Percentiles rank a stretch among this genome's conserved stretches.
These are phyloP conservation scores for Drosophila mimica DNA, from an alignment of 2,888 invertebrate genomes.

Conservation along the genomic window DNA sequence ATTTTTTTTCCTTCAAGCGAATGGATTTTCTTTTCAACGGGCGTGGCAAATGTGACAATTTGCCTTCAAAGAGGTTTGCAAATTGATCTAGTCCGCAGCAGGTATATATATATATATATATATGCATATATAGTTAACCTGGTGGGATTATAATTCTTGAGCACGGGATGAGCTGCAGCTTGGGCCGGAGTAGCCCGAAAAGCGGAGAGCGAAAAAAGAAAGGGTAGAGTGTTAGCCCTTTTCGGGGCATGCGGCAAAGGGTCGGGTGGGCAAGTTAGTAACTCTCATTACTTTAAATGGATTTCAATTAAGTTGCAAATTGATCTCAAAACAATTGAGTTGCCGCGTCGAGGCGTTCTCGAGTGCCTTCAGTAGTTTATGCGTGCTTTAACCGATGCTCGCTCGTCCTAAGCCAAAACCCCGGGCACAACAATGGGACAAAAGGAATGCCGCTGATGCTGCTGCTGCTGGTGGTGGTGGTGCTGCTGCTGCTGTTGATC, in stretches of 20 bases:
- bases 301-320: slow-evolving; percentile 84
- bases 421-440: slow-evolving; percentile 55
- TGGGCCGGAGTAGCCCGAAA: slow-evolving; percentile 18
- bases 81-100: slow-evolving; percentile 60
- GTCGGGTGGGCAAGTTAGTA: slow-evolving; percentile 72
- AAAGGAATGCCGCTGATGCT: slow-evolving; percentile 41
- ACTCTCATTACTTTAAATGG: slow-evolving; percentile 83
- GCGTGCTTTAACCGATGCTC: slow-evolving; percentile 52
- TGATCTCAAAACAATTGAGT: slow-evolving; percentile 80
- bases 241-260: slow-evolving; percentile 9
- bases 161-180: slow-evolving; percentile 62
- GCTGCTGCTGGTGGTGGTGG: slow-evolving; percentile 1
- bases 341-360: slow-evolving; percentile 68
- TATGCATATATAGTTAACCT: not conserved
- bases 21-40: not conserved
- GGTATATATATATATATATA: slow-evolving; percentile 17
- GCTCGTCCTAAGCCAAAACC: slow-evolving; percentile 37
- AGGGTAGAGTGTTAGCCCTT: slow-evolving; percentile 45
- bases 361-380: slow-evolving; percentile 56
- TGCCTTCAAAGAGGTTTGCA: slow-evolving; percentile 56
- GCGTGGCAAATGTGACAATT: slow-evolving; percentile 56
- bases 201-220: slow-evolving; percentile 8
- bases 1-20: not conserved
- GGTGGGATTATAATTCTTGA: slow-evolving; percentile 73
- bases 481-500: slow-evolving; percentile 25